Evolutionary conservation across 2,888 invertebrate species (phyloP).

Genomic region (Bruchidius siliquastri): DNA sequence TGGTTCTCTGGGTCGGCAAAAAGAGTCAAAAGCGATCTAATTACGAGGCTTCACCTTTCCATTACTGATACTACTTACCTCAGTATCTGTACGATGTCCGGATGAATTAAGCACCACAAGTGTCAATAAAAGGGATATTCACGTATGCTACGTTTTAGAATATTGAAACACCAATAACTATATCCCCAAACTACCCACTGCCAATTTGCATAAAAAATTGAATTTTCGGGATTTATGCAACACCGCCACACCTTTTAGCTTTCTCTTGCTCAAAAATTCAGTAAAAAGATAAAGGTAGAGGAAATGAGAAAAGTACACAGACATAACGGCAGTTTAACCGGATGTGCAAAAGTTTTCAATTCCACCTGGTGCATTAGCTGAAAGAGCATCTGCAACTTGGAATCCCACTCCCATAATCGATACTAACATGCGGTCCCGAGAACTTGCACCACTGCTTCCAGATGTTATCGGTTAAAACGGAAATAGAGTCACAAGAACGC

Average conservation of each 20-base stretch:
- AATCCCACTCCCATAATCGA: not conserved
- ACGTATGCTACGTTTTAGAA: too few species aligned
- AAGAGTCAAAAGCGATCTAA: too few species aligned
- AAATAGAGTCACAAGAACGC: not conserved
- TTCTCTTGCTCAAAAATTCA: not conserved
- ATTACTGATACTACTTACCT: too few species aligned
- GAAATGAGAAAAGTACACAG: not conserved
- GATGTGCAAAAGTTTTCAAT: not conserved
- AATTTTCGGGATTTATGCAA: not conserved
- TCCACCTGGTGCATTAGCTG: not conserved
- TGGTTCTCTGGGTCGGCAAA: too few species aligned
- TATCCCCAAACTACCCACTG: too few species aligned
- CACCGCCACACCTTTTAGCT: not conserved
- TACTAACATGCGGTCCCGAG: not conserved
- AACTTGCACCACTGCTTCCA: not conserved
- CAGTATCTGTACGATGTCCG: too few species aligned
- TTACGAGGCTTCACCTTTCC: too few species aligned
- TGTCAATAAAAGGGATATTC: too few species aligned
- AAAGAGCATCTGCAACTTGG: not conserved
- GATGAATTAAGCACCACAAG: too few species aligned
- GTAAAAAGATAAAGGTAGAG: not conserved
- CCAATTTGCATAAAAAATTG: not conserved
- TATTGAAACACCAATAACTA: too few species aligned
- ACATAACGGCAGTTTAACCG: not conserved
- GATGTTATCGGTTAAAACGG: not conserved